Conservation (phyloP, 2,797 vertebrate species). For the Eutrigla gurnardus region DNA sequence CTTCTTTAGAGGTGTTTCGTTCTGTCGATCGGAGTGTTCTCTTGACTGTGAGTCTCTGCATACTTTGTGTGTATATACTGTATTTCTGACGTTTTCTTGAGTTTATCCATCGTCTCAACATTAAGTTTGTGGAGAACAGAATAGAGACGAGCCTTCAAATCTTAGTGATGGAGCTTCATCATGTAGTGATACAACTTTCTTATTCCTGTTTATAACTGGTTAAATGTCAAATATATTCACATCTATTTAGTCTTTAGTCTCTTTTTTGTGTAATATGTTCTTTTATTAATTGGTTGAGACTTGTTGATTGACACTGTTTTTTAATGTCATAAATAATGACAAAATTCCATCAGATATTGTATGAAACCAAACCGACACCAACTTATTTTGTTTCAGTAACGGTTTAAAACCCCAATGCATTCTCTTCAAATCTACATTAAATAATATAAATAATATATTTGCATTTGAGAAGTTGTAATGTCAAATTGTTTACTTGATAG, state of each 20-base stretch:
- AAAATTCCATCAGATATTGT: neutral
- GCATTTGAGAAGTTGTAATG: neutral
- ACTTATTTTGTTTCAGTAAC: neutral
- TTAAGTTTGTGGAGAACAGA: neutral
- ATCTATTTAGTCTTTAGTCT: neutral
- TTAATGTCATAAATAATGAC: no score
- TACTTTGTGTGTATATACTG: neutral
- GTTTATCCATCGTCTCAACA: neutral
- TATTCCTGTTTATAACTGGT: neutral
- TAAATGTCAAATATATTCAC: neutral
- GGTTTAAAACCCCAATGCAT: neutral
- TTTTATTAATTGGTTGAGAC: neutral
- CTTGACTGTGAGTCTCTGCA: neutral
- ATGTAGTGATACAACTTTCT: neutral
- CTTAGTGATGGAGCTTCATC: neutral
- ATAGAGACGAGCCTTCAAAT: neutral
- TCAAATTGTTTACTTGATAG: neutral
- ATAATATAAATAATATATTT: neutral
- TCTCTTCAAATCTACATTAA: neutral
- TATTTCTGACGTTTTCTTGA: neutral
- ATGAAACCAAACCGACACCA: neutral
- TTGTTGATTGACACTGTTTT: neutral
- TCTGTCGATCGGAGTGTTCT: neutral
- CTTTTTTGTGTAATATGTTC: neutral
- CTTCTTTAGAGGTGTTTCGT: conserved; percentile 1